Conservation (phyloP, 2,888 invertebrate species). For the Icerya purchasi region DNA sequence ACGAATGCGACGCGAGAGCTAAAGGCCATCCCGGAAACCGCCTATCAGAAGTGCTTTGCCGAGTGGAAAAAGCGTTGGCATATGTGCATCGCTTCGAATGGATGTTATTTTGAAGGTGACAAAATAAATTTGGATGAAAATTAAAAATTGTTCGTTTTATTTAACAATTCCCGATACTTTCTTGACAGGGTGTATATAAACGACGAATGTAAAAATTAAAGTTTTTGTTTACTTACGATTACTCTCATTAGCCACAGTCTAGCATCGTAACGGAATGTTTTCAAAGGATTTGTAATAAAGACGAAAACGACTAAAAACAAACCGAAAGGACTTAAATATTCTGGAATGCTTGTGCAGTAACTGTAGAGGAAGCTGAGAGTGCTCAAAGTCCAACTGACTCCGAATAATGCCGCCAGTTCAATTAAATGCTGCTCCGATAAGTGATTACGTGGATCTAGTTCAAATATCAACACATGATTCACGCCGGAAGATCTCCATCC, state of each 20-base stretch:
- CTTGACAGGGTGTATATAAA: conserved; percentile 1
- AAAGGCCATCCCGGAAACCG: too few relatives aligned
- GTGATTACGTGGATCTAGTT: conserved; percentile 86
- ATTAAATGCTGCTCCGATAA: conserved; percentile 83
- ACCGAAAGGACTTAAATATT: conserved; percentile 75
- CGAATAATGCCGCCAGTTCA: conserved; percentile 80
- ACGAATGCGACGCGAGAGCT: too few relatives aligned
- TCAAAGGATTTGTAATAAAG: conserved; percentile 80
- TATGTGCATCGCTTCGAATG: too few relatives aligned
- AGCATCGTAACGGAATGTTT: conserved; percentile 76
- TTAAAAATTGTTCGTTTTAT: too few relatives aligned
- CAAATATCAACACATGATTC: conserved; percentile 93
- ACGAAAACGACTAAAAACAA: conserved; percentile 54
- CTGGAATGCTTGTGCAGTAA: conserved; percentile 64
- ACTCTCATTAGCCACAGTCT: conserved; percentile 83
- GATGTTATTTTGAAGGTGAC: too few relatives aligned
- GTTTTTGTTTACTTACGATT: conserved; percentile 49
- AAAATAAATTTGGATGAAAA: too few relatives aligned
- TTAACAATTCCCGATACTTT: too few relatives aligned
- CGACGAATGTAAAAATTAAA: too few relatives aligned
- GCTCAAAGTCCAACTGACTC: conserved; percentile 83
- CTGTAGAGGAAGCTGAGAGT: conserved; percentile 44
- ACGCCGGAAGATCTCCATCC: conserved; percentile 95
- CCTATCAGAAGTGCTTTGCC: too few relatives aligned
- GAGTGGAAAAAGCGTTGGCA: too few relatives aligned